Conservation (phyloP, 2,797 vertebrate genomes). For the Melanotaenia boesemani region DNA sequence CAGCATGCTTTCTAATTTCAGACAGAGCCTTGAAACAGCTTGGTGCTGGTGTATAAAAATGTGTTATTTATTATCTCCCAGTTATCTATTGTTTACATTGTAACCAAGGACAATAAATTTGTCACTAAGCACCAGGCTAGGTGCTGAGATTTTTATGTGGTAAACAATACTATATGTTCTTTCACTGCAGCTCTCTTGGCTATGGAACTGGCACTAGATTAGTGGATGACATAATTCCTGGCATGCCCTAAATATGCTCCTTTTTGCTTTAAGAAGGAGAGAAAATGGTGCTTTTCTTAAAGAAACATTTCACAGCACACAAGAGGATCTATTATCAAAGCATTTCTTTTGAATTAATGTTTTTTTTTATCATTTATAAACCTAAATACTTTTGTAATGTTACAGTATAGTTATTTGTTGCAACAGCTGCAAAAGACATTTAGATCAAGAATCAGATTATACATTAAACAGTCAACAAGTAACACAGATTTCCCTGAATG, state of each 20-base stretch:
- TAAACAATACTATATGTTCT: constrained; percentile 96
- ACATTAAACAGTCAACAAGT: constrained; percentile 20
- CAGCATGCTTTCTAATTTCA: constrained; percentile 66
- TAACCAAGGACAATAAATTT: constrained; percentile 92
- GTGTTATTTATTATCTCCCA: constrained; percentile 83
- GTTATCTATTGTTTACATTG: constrained; percentile 92
- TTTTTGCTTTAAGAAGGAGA: constrained; percentile 83
- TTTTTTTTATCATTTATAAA: constrained; percentile 58
- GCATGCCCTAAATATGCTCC: constrained; percentile 88
- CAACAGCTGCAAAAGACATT: constrained; percentile 22
- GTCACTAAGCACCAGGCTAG: constrained; percentile 87
- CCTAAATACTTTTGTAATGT: constrained; percentile 26
- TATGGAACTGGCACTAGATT: constrained; percentile 86
- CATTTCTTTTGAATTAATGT: constrained; percentile 51
- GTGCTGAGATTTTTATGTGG: constrained; percentile 92
- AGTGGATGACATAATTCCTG: constrained; percentile 95
- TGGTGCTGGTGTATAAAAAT: constrained; percentile 65
- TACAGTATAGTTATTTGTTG: constrained; percentile 21
- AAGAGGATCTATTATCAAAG: constrained; percentile 76
- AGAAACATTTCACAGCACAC: constrained; percentile 82
- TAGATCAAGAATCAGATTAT: constrained; percentile 29
- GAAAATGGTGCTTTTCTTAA: constrained; percentile 77
- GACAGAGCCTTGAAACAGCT: constrained; percentile 59
- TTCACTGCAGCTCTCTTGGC: constrained; percentile 89
- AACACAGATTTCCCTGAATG: constrained; percentile 29